Conservation (phyloP, 2,797 vertebrate genomes). For the Molothrus aeneus region DNA sequence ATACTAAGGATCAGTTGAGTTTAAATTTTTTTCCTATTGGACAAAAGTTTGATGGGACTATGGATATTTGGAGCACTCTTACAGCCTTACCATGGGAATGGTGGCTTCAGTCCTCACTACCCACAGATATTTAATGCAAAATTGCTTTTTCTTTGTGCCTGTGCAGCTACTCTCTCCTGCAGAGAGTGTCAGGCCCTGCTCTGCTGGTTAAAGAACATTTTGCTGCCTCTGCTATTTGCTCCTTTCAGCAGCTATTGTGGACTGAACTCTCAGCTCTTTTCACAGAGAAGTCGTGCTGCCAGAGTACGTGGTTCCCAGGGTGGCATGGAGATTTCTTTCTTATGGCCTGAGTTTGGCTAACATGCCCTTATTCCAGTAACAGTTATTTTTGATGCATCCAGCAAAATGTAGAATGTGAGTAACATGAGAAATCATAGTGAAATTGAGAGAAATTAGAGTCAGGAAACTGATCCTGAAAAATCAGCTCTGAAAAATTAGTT, state of each 20-base stretch:
- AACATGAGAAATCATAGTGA: neutral
- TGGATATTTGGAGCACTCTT: neutral
- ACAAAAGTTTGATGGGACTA: neutral
- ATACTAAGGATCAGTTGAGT: neutral
- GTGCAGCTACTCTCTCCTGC: neutral
- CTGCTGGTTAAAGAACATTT: slow-evolving; percentile 48
- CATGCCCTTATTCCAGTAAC: neutral
- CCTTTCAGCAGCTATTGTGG: slow-evolving; percentile 37
- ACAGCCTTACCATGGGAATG: neutral
- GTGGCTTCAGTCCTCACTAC: neutral
- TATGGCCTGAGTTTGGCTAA: neutral
- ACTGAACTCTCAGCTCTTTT: slow-evolving; percentile 29
- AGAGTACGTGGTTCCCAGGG: neutral
- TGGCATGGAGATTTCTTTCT: neutral
- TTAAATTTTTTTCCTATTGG: neutral
- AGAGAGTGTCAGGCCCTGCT: slow-evolving; percentile 46
- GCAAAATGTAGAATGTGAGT: neutral
- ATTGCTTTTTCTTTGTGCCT: slow-evolving; percentile 17
- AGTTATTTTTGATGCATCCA: neutral
- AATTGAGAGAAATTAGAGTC: neutral
- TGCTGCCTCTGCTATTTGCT: slow-evolving; percentile 45
- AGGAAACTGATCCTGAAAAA: neutral
- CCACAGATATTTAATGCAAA: neutral
- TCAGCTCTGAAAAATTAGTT: neutral
- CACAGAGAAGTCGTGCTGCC: neutral